phyloP scores from a whole-genome alignment of 2,888 invertebrate species.

The Morpho deidamia region DNA sequence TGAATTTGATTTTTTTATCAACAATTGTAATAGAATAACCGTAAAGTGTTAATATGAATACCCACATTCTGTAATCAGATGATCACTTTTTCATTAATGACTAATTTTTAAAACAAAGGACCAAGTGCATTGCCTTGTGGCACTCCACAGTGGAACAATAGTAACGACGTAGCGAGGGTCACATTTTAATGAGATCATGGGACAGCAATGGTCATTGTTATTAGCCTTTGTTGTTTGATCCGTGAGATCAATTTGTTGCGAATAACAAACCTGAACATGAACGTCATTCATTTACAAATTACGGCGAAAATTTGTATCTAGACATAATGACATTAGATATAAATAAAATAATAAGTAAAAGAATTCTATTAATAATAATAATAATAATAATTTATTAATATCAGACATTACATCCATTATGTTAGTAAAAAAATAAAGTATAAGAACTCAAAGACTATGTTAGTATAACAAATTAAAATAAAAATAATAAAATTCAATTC shows the following conservation, averaged over 20 bases:
- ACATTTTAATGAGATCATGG: slow-evolving; percentile 18
- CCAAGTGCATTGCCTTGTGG: slow-evolving; percentile 21
- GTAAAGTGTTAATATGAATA: slow-evolving; percentile 3
- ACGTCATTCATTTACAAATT: neutral
- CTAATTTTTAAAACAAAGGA: slow-evolving; percentile 22
- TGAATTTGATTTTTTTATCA: neutral
- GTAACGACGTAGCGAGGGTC: slow-evolving; percentile 14
- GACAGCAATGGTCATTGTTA: slow-evolving; percentile 16
- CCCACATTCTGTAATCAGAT: slow-evolving; percentile 9
- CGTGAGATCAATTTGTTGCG: slow-evolving; percentile 15
- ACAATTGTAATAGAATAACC: neutral
- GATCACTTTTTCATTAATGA: slow-evolving; percentile 14
- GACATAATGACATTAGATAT: neutral
- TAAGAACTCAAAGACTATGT: too few species aligned
- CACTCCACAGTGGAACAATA: slow-evolving; percentile 17
- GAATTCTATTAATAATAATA: too few species aligned
- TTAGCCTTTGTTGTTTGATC: slow-evolving; percentile 16
- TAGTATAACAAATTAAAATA: too few species aligned
- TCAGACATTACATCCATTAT: too few species aligned
- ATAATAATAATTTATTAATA: too few species aligned
- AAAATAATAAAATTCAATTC: too few species aligned
- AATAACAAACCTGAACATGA: neutral
- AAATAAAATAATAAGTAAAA: neutral
- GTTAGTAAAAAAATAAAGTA: too few species aligned
- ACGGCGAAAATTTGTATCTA: neutral